phyloP scores from a whole-genome alignment of 2,888 invertebrate species.

The Synanthedon myopaeformis region DNA sequence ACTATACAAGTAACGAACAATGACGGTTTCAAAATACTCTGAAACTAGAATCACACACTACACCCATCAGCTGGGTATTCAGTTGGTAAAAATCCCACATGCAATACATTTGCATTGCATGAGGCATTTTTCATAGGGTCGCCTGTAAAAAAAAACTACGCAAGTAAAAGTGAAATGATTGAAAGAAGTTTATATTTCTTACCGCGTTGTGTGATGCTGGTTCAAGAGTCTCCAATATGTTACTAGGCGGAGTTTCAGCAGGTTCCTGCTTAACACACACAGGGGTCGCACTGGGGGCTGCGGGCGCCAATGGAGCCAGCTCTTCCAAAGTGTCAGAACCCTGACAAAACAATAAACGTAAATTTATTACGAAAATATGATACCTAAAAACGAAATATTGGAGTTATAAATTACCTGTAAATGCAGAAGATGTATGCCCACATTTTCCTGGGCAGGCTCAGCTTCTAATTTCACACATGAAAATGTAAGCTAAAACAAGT shows the following conservation, averaged over 20 bases:
- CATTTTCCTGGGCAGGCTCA: conserved; percentile 17
- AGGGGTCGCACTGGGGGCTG: conserved; percentile 56
- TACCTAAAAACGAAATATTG: neutral
- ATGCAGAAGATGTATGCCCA: conserved; percentile 26
- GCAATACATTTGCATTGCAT: no score
- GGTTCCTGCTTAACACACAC: conserved; percentile 46
- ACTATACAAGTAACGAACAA: no score
- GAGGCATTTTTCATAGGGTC: no score
- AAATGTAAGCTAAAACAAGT: conserved; percentile 1
- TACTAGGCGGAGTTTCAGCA: conserved; percentile 29
- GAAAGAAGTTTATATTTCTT: neutral
- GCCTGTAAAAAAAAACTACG: no score
- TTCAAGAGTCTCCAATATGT: conserved; percentile 77
- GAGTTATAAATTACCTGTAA: conserved; percentile 26
- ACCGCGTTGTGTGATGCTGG: neutral
- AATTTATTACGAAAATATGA: neutral
- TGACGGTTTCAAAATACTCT: no score
- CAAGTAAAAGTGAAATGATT: no score
- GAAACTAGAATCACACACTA: no score
- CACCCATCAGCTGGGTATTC: no score
- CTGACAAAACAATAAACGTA: neutral
- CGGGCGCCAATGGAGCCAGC: conserved; percentile 55
- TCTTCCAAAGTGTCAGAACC: conserved; percentile 40
- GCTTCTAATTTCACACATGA: conserved; percentile 26
- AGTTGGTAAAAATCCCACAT: no score